phyloP scores from a whole-genome alignment of 2,113 vertebrate species.

The Alligator sinensis region DNA sequence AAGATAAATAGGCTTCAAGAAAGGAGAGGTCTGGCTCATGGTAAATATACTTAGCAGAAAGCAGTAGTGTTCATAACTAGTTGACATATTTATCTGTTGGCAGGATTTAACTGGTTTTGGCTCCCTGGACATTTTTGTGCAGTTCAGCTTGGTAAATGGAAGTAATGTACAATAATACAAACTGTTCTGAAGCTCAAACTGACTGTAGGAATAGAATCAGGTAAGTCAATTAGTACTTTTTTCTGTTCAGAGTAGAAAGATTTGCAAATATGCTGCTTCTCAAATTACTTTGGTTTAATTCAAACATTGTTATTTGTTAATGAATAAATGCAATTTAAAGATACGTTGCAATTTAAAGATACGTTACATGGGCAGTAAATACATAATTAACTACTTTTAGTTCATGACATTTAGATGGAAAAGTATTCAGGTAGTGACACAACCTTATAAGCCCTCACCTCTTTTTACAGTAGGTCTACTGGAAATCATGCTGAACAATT shows the following conservation, averaged over 20 bases:
- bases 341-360: not conserved
- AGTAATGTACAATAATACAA: not conserved
- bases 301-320: not conserved
- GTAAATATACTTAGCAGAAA: not conserved
- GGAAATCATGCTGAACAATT: not conserved
- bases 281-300: not conserved
- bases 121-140: not conserved
- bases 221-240: constrained; percentile 8
- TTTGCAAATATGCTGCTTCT: not conserved
- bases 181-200: not conserved
- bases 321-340: not conserved
- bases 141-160: not conserved
- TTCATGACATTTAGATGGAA: not conserved
- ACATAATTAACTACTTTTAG: not conserved
- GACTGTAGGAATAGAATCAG: not conserved
- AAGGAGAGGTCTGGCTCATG: not conserved
- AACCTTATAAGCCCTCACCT: not conserved
- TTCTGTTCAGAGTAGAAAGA: constrained; percentile 26
- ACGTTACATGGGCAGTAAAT: not conserved
- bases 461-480: not conserved
- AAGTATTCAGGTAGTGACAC: not conserved
- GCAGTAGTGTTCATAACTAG: not conserved
- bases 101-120: not conserved
- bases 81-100: not conserved
- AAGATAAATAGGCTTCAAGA: not conserved